Conservation (phyloP, 2,888 invertebrate genomes). For the Drosophila robusta region DNA sequence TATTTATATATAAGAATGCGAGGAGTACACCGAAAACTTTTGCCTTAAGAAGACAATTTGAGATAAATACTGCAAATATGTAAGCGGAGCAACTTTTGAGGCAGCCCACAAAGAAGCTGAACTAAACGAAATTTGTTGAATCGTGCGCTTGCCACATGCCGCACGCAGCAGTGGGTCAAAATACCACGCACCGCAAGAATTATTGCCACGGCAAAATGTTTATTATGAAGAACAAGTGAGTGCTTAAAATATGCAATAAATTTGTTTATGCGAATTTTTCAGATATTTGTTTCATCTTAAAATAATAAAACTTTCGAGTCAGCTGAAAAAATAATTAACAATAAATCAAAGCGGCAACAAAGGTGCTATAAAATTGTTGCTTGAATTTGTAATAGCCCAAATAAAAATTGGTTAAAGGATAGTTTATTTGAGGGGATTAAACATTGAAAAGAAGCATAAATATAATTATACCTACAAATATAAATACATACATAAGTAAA, state of each 20-base stretch:
- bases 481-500: background rate
- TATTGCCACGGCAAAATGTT: constrained; percentile 66
- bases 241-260: constrained; percentile 43
- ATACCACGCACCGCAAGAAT: constrained; percentile 35
- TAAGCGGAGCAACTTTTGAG: background rate
- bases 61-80: background rate
- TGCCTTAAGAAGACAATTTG: background rate
- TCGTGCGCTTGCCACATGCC: constrained; percentile 61
- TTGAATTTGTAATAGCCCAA: background rate
- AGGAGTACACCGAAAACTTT: constrained; percentile 14
- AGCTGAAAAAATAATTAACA: constrained; percentile 8
- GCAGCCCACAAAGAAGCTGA: constrained; percentile 9
- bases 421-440: background rate
- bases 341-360: background rate
- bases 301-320: constrained; percentile 23
- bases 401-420: background rate
- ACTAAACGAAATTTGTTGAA: constrained; percentile 9
- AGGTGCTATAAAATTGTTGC: background rate
- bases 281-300: constrained; percentile 33
- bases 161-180: constrained; percentile 58
- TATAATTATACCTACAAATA: too few species aligned
- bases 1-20: background rate
- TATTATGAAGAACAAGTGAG: constrained; percentile 55
- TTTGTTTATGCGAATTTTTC: constrained; percentile 56
- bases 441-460: too few species aligned